A percentile compares a stretch with the other conserved stretches of the same genome.
These are phyloP conservation scores for Lasiurus borealis DNA, from an alignment of 2,113 vertebrate species.

Conservation along the genomic window DNA sequence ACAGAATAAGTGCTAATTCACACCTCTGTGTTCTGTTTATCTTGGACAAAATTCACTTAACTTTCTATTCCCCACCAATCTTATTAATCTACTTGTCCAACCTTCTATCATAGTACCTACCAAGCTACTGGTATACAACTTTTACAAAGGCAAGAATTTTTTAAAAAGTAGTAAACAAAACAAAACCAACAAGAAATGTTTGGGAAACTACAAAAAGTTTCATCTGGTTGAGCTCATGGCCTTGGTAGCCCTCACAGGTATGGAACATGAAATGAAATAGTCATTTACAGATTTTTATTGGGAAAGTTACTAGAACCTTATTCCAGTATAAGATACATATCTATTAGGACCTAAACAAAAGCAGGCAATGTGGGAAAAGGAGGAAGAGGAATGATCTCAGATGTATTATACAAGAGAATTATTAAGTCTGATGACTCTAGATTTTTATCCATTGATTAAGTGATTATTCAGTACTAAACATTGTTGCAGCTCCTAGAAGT, in stretches of 20 bases:
- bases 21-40: neutral
- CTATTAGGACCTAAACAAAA: neutral
- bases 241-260: neutral
- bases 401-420: neutral
- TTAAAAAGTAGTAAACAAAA: neutral
- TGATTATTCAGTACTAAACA: neutral
- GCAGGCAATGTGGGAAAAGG: neutral
- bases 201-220: neutral
- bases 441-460: neutral
- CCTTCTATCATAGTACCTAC: neutral
- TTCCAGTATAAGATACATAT: neutral
- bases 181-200: neutral
- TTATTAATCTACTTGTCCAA: neutral
- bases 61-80: neutral
- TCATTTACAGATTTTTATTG: neutral
- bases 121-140: neutral
- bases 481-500: neutral
- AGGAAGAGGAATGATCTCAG: neutral
- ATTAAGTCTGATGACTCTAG: neutral
- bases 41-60: neutral
- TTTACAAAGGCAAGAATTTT: conserved; percentile 9
- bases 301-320: neutral
- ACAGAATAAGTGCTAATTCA: neutral
- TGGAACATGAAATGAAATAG: neutral
- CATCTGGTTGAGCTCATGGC: neutral